Percentiles rank a stretch among this genome's conserved stretches.
phyloP scores from a whole-genome alignment of 1,140 invertebrate species.

The Aethina tumida region DNA sequence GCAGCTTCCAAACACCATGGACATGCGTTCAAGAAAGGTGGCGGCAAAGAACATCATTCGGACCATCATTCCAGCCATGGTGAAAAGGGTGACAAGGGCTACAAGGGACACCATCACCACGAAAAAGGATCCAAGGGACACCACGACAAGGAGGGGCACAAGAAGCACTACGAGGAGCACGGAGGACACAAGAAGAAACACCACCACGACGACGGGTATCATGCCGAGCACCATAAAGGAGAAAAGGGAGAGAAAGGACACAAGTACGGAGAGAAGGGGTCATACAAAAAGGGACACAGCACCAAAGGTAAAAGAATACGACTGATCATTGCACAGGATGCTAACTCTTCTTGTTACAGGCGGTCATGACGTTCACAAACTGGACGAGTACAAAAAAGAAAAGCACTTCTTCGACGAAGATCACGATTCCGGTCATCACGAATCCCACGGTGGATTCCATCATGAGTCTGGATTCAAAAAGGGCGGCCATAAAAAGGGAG shows the following conservation, averaged over 20 bases:
- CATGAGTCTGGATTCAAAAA: conserved; percentile 48
- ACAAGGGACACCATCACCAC: conserved; percentile 49
- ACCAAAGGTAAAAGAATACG: too few species aligned
- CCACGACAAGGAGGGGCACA: conserved; percentile 54
- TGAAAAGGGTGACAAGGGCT: conserved; percentile 45
- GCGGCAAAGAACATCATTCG: conserved; percentile 45
- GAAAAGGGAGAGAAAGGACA: conserved; percentile 54
- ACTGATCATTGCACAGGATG: too few species aligned
- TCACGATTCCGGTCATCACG: conserved; percentile 50
- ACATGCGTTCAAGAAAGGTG: conserved; percentile 41
- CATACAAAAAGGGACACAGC: conserved; percentile 52
- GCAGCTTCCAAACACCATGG: conserved; percentile 22
- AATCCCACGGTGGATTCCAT: conserved; percentile 49
- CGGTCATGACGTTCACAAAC: conserved; percentile 57
- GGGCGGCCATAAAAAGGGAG: conserved; percentile 51
- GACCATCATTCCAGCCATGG: conserved; percentile 47
- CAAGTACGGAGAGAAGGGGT: conserved; percentile 49
- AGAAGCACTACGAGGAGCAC: conserved; percentile 52
- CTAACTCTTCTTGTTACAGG: too few species aligned
- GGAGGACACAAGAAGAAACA: conserved; percentile 55
- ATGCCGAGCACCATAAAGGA: conserved; percentile 56
- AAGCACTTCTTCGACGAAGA: conserved; percentile 59
- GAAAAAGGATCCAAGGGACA: conserved; percentile 57
- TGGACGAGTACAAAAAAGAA: conserved; percentile 62
- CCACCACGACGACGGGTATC: conserved; percentile 56